A percentile compares a stretch with the other conserved stretches of the same genome.
These are phyloP conservation scores for Ecdyonurus torrentis DNA, from an alignment of 2,888 invertebrate genomes.

Conservation along the genomic window DNA sequence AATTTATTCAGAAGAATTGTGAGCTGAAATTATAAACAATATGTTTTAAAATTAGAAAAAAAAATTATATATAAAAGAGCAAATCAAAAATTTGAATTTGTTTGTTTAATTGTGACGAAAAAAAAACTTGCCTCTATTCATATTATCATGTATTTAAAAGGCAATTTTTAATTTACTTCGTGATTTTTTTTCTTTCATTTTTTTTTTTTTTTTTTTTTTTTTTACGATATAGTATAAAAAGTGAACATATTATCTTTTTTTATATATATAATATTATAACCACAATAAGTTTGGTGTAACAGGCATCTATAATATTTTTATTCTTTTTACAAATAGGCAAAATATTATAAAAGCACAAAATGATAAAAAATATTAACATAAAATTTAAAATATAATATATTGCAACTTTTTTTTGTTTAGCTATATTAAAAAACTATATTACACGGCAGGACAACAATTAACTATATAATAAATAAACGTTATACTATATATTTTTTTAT, in stretches of 20 bases:
- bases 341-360: neutral
- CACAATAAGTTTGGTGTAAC: conserved; percentile 2
- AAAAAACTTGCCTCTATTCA: too few relatives aligned
- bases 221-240: neutral
- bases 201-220: neutral
- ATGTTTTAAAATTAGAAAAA: too few relatives aligned
- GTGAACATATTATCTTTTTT: neutral
- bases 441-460: neutral
- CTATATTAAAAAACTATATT: neutral
- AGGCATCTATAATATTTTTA: neutral
- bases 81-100: too few relatives aligned
- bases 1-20: too few relatives aligned
- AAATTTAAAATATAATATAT: neutral
- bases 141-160: too few relatives aligned
- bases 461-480: neutral
- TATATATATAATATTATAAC: neutral
- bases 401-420: neutral
- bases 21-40: too few relatives aligned
- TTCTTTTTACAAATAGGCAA: neutral
- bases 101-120: too few relatives aligned
- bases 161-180: too few relatives aligned
- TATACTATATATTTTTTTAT: neutral
- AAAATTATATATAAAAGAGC: too few relatives aligned
- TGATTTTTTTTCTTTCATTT: too few relatives aligned
- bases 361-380: neutral